Evolutionary conservation across 2,797 vertebrate species (phyloP).

Genomic region (Tinamus major): DNA sequence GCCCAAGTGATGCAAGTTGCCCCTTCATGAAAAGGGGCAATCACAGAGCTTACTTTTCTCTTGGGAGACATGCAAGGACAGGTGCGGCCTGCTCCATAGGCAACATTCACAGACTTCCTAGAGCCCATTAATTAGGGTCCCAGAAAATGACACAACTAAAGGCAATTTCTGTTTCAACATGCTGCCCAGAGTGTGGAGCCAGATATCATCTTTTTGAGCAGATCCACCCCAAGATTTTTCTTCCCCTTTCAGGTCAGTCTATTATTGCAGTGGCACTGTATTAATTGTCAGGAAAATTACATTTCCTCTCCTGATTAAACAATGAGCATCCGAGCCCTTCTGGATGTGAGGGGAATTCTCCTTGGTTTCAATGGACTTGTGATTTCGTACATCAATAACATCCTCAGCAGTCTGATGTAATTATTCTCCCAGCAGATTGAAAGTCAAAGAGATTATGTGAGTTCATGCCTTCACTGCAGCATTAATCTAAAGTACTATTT

Average conservation of each 20-base stretch:
- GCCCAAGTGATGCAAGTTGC: background rate
- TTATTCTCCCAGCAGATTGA: background rate
- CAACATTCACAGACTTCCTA: background rate
- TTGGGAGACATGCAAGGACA: background rate
- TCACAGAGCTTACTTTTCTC: background rate
- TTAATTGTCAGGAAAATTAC: background rate
- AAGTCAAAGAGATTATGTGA: background rate
- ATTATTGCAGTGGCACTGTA: background rate
- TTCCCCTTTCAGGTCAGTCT: rapidly evolving
- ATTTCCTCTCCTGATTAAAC: background rate
- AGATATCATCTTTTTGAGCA: background rate
- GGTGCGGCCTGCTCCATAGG: background rate
- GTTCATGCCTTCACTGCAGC: background rate
- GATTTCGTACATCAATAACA: background rate
- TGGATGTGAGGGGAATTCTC: background rate
- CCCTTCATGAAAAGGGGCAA: background rate
- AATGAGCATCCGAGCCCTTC: background rate
- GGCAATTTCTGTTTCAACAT: background rate
- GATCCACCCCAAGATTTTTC: background rate
- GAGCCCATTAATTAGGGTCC: background rate
- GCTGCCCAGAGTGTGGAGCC: background rate
- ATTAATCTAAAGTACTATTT: background rate
- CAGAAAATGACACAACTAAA: rapidly evolving
- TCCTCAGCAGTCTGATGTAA: background rate
- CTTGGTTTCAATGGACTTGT: background rate